Conservation (phyloP, 2,113 vertebrate species). For the Jacana jacana region DNA sequence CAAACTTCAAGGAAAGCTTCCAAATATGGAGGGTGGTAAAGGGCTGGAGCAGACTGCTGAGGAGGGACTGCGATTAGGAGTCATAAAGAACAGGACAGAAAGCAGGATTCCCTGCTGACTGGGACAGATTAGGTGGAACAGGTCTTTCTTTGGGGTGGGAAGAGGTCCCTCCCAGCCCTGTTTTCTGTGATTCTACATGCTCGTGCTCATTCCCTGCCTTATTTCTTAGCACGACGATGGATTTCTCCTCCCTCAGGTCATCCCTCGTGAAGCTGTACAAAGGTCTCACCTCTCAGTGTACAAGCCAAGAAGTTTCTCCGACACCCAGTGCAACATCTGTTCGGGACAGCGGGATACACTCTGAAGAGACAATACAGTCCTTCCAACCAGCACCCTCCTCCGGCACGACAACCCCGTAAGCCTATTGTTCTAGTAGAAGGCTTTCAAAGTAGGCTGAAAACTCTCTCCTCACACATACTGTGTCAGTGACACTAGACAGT, state of each 20-base stretch:
- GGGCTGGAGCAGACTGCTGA: neutral
- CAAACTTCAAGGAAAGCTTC: neutral
- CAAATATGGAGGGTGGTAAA: neutral
- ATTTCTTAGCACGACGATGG: slow-evolving; percentile 57
- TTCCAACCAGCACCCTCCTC: slow-evolving; percentile 72
- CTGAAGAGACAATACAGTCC: slow-evolving; percentile 78
- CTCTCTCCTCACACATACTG: neutral
- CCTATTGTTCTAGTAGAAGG: slow-evolving; percentile 5
- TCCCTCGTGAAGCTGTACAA: slow-evolving; percentile 89
- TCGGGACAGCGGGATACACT: slow-evolving; percentile 81
- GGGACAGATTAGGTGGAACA: neutral
- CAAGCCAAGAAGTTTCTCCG: slow-evolving; percentile 76
- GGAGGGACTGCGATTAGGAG: neutral
- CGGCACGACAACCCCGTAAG: slow-evolving; percentile 78
- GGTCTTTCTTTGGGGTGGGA: neutral
- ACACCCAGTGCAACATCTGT: slow-evolving; percentile 65
- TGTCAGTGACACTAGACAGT: neutral
- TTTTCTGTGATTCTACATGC: slow-evolving; percentile 25
- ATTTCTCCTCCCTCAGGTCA: slow-evolving; percentile 79
- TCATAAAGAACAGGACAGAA: neutral
- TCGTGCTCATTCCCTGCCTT: slow-evolving; percentile 60
- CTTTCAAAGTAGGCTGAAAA: neutral
- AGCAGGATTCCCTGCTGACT: neutral
- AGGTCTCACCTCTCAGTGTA: slow-evolving; percentile 80
- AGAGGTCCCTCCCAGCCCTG: slow-evolving; percentile 27